These are phyloP conservation scores for Pristionchus entomophagus DNA, from an alignment of 2,888 invertebrate species.

Conservation along the genomic window DNA sequence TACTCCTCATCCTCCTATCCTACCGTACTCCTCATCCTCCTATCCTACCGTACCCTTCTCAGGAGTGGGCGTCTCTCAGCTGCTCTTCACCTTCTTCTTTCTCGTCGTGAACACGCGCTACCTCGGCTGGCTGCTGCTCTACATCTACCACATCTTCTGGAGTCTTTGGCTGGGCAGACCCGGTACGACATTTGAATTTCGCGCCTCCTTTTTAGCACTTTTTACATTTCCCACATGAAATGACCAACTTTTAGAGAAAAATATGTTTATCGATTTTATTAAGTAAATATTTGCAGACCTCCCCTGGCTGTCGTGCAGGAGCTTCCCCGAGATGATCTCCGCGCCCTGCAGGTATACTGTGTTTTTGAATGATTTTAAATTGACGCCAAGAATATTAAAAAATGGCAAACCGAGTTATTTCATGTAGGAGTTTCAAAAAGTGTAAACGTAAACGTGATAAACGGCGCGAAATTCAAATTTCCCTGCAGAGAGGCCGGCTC, in stretches of 20 bases:
- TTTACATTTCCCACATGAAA: background rate
- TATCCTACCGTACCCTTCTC: background rate
- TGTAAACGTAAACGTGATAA: constrained; percentile 52
- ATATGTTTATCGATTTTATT: background rate
- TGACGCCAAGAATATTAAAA: constrained; percentile 36
- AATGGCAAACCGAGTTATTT: background rate
- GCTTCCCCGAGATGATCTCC: constrained; percentile 69
- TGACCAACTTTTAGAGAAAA: background rate
- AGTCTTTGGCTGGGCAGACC: constrained; percentile 63
- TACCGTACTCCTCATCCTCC: background rate
- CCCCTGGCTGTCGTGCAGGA: constrained; percentile 74
- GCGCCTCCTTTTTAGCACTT: background rate
- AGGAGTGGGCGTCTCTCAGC: constrained; percentile 75
- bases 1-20: no score
- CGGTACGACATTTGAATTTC: constrained; percentile 1
- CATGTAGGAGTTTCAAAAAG: no score
- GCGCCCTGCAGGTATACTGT: constrained; percentile 50
- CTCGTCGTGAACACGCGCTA: constrained; percentile 69
- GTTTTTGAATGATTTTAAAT: background rate
- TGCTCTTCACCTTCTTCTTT: constrained; percentile 63
- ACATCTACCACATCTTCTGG: constrained; percentile 71
- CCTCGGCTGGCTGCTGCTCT: constrained; percentile 69
- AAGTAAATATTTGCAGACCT: constrained; percentile 57
- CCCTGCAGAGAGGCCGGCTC: constrained; percentile 67
- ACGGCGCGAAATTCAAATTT: background rate